A percentile compares a stretch with the other conserved stretches of the same genome.
Conservation (phyloP, 2,888 invertebrate genomes). For the Pyrgus malvae region DNA sequence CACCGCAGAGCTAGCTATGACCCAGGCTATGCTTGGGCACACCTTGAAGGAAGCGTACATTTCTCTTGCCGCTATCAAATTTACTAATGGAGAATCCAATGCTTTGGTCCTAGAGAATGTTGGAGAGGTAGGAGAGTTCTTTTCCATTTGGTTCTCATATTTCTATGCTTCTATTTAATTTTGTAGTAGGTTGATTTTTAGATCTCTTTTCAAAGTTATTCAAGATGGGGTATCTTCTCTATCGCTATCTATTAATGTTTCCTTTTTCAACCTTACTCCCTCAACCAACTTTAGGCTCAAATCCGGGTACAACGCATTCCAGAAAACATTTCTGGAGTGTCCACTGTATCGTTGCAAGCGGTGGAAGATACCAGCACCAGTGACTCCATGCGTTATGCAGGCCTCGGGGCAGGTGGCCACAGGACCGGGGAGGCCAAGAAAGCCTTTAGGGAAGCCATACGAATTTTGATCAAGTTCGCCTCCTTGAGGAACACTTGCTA, state of each 20-base stretch:
- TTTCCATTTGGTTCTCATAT: no score
- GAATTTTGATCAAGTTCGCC: slow-evolving; percentile 74
- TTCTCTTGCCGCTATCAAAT: slow-evolving; percentile 70
- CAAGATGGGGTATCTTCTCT: no score
- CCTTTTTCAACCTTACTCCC: no score
- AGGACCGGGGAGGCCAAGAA: slow-evolving; percentile 68
- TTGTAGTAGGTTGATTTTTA: no score
- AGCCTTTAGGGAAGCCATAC: slow-evolving; percentile 63
- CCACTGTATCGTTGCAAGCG: slow-evolving; percentile 60
- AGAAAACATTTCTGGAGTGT: slow-evolving; percentile 71
- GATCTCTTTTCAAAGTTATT: no score
- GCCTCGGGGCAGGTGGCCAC: slow-evolving; percentile 68
- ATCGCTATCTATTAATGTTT: no score
- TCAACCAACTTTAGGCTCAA: slow-evolving; percentile 54
- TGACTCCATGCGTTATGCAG: slow-evolving; percentile 62
- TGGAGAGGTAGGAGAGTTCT: slow-evolving; percentile 54
- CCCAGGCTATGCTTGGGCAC: slow-evolving; percentile 63
- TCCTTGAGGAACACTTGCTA: slow-evolving; percentile 70
- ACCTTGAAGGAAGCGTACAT: slow-evolving; percentile 70
- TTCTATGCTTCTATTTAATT: no score
- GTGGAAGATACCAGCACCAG: slow-evolving; percentile 59
- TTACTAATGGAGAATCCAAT: slow-evolving; percentile 73
- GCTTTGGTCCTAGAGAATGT: slow-evolving; percentile 72
- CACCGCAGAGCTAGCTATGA: slow-evolving; percentile 55
- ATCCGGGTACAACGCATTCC: slow-evolving; percentile 61